Base-by-base conservation (phyloP, 2,888 invertebrate genomes). In the Alviniconcha strummeri region DNA sequence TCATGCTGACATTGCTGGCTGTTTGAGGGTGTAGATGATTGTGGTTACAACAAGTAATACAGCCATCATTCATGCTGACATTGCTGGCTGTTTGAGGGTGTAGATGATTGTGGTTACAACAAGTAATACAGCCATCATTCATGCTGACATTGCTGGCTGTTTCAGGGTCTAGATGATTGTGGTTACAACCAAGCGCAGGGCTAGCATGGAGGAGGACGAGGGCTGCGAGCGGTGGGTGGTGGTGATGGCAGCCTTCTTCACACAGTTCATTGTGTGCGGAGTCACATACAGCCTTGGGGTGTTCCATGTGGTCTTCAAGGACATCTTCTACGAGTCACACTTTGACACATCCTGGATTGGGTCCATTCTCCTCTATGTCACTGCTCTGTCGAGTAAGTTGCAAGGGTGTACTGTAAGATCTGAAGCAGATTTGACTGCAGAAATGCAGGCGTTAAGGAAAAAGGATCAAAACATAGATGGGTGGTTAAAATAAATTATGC, bases 291-390 rank as follows among this genome's bases (percentile, higher is more conserved):
- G 90, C 84, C 86, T 91, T 8, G 92, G 92, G 0, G 89, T 92
- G n/a, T 90, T 91, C 86, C 92, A 92, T 69, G 88, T 91, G 19
- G 87, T 91, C 64, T 91, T 92, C 83, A 88, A 89, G 81, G 90
- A 91, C 84, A 88, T 90, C 15, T 92, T 91, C 81, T 87, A 88
- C 9, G 87, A 89, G 80, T 89, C 89, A 75, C 90, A 91, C 83
- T 92, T 92, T 85, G 91, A 92, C 84, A 90, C 92, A 19, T 90
- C 92, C 76, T 92, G 92, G 92, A 87, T 89, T 1, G 91, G 90
- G 4, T 89, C 92, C 15, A 89, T 91, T 57, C 86, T 90, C 55
- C 85, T 92, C 60, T 91, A 91, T 86, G 88, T 90, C 75, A 92
- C 91, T 60, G 91, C 91, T 54, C 82, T 91, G 9, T 90, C 92